A percentile compares a stretch with the other conserved stretches of the same genome.
These are phyloP conservation scores for Furcula furcula DNA, from an alignment of 2,888 invertebrate species.

Conservation along the genomic window DNA sequence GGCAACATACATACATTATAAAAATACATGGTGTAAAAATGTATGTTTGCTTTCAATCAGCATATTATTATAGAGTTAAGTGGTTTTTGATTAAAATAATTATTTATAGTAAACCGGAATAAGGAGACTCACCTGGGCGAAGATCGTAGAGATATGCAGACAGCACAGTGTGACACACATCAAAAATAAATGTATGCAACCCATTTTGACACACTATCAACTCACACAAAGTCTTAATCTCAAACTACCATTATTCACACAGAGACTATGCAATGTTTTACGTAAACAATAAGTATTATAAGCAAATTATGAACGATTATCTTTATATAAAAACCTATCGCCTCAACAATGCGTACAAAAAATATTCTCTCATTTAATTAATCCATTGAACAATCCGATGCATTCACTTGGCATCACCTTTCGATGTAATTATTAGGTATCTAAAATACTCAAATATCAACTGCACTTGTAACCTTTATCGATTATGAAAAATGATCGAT, in stretches of 20 bases:
- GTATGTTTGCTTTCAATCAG: no score
- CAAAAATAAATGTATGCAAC: conserved; percentile 41
- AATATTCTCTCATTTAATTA: conserved; percentile 22
- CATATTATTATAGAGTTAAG: no score
- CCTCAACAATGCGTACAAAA: conserved; percentile 22
- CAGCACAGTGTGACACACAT: conserved; percentile 45
- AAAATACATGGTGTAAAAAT: no score
- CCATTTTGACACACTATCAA: conserved; percentile 43
- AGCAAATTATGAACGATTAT: background rate
- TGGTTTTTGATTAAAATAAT: no score
- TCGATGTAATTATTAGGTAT: conserved; percentile 17
- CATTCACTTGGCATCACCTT: conserved; percentile 30
- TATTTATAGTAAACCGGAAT: background rate
- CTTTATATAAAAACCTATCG: conserved; percentile 5
- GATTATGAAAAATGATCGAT: background rate
- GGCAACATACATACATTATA: no score
- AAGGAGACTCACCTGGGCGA: conserved; percentile 45
- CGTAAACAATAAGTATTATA: background rate
- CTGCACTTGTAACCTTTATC: conserved; percentile 10
- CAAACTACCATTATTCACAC: conserved; percentile 34
- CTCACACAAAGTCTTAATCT: conserved; percentile 24
- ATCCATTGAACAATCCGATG: conserved; percentile 21
- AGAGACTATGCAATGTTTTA: background rate
- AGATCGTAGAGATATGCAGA: conserved; percentile 35
- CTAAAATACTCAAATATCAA: conserved; percentile 20